A percentile compares a stretch with the other conserved stretches of the same genome.
phyloP scores from a whole-genome alignment of 2,797 vertebrate species.

The Lagocephalus sceleratus region DNA sequence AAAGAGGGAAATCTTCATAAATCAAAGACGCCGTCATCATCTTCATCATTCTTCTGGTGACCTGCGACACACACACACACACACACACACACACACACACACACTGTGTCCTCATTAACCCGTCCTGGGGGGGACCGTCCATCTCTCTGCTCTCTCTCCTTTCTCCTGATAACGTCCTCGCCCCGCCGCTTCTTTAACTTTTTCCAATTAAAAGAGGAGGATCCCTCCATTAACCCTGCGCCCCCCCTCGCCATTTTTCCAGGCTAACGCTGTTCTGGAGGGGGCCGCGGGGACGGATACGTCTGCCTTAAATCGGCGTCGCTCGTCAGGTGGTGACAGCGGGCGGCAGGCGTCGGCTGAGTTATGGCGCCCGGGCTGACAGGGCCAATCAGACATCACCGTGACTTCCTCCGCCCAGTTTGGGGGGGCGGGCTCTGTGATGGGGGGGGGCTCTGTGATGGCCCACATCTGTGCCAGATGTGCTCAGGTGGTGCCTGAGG shows the following conservation, averaged over 20 bases:
- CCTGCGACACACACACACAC: background rate
- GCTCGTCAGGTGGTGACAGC: slow-evolving; percentile 35
- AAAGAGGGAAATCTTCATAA: too few species aligned
- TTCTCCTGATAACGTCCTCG: slow-evolving; percentile 51
- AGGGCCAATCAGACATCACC: slow-evolving; percentile 34
- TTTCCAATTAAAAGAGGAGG: slow-evolving; percentile 71
- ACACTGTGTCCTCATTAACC: slow-evolving; percentile 64
- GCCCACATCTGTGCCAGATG: too few species aligned
- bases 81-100: slow-evolving; percentile 2
- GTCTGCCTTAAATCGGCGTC: slow-evolving; percentile 20
- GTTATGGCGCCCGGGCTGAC: slow-evolving; percentile 46
- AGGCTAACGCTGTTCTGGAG: slow-evolving; percentile 47
- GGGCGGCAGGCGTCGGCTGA: slow-evolving; percentile 35
- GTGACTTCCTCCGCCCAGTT: background rate
- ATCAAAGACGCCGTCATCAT: too few species aligned
- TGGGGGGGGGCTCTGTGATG: too few species aligned
- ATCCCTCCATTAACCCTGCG: slow-evolving; percentile 64
- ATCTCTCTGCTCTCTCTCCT: slow-evolving; percentile 44
- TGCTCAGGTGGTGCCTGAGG: too few species aligned
- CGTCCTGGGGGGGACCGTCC: slow-evolving; percentile 47
- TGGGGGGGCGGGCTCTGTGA: too few species aligned
- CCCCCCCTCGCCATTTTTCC: slow-evolving; percentile 56
- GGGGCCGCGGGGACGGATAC: slow-evolving; percentile 54
- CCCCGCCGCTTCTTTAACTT: slow-evolving; percentile 57
- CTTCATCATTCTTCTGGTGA: too few species aligned